A percentile compares a stretch with the other conserved stretches of the same genome.
Evolutionary conservation across 2,797 vertebrate species (phyloP).

Genomic region (Jordanella pulchra): DNA sequence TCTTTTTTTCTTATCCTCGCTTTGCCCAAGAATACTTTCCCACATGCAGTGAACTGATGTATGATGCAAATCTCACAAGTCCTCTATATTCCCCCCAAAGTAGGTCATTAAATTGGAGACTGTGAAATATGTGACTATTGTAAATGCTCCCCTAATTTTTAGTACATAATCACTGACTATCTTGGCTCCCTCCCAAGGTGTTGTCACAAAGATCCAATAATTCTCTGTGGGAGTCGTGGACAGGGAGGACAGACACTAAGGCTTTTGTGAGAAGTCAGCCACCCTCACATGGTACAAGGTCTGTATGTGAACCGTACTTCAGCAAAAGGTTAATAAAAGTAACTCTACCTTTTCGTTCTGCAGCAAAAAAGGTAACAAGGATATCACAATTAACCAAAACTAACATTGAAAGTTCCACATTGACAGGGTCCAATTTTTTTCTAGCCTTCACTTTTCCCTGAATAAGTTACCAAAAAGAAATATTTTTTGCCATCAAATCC

Average conservation of each 20-base stretch:
- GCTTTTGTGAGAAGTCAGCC: conserved; percentile 70
- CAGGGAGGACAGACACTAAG: conserved; percentile 68
- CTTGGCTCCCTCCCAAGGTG: conserved; percentile 39
- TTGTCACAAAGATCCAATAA: conserved; percentile 59
- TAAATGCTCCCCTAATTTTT: conserved; percentile 32
- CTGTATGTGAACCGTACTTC: conserved; percentile 7
- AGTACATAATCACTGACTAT: conserved; percentile 23
- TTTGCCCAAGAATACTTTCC: conserved; percentile 60
- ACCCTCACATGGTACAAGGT: conserved; percentile 61
- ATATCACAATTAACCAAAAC: neutral
- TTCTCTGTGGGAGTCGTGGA: conserved; percentile 52
- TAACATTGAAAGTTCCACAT: neutral
- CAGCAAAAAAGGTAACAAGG: neutral
- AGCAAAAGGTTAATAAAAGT: conserved; percentile 3
- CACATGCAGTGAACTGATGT: conserved; percentile 55
- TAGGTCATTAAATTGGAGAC: conserved; percentile 34
- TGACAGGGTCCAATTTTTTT: conserved; percentile 5
- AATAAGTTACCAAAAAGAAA: neutral
- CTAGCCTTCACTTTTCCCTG: neutral
- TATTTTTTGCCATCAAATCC: neutral
- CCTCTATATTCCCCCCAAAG: conserved; percentile 10
- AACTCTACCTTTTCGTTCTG: neutral
- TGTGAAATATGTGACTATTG: conserved; percentile 44
- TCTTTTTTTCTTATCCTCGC: conserved; percentile 1
- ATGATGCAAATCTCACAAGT: conserved; percentile 49